Percentiles rank a stretch among this genome's conserved stretches.
phyloP scores from a whole-genome alignment of 35 echinoderm and acorn worm species.

The Ophiothrix spiculata region DNA sequence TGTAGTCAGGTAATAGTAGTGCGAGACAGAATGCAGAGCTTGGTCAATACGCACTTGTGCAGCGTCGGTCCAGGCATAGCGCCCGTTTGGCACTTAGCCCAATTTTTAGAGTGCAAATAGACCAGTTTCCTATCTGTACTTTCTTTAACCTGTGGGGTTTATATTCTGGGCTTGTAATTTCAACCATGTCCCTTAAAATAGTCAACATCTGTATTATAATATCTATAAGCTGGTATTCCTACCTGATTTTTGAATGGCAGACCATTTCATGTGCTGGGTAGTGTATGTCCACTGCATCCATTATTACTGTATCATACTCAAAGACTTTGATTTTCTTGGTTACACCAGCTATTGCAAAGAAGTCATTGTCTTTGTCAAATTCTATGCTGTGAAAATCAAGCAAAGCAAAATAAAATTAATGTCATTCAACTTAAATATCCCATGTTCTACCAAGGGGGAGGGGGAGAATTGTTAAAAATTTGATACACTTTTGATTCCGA shows the following conservation, averaged over 20 bases:
- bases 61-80: no score
- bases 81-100: no score
- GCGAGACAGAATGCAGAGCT: no score
- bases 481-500: neutral
- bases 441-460: neutral
- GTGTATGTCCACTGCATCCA: slow-evolving; percentile 97
- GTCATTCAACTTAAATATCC: neutral
- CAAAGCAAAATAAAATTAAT: no score
- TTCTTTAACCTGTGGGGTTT: no score
- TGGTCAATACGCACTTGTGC: no score
- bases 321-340: slow-evolving; percentile 99
- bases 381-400: slow-evolving; percentile 84
- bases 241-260: slow-evolving; percentile 98
- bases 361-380: slow-evolving; percentile 98
- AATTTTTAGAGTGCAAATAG: no score
- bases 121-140: no score
- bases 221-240: no score
- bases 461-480: neutral
- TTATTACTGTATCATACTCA: slow-evolving; percentile 96
- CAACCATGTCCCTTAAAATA: no score
- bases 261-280: slow-evolving; percentile 97
- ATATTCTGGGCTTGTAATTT: no score
- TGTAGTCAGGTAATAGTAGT: no score
- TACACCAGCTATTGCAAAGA: slow-evolving; percentile 99
- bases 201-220: neutral